These are phyloP conservation scores for Zapornia atra DNA, from an alignment of 2,113 vertebrate genomes.

Conservation along the genomic window DNA sequence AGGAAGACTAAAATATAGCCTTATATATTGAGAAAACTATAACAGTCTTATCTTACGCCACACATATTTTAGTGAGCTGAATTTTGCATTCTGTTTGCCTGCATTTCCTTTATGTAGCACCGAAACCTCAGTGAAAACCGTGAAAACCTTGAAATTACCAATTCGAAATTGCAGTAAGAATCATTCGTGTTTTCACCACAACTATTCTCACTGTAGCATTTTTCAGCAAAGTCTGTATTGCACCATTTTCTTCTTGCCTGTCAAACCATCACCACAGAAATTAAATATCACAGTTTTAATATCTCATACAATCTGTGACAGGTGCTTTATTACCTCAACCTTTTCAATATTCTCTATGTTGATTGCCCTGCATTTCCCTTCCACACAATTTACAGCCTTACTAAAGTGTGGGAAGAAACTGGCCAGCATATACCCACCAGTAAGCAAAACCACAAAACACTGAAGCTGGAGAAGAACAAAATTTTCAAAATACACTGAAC, in stretches of 20 bases:
- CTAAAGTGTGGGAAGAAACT: background rate
- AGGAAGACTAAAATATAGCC: background rate
- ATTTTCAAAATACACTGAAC: background rate
- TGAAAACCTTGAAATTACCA: background rate
- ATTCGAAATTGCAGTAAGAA: background rate
- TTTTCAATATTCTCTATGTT: slow-evolving; percentile 52
- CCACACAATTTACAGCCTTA: slow-evolving; percentile 26
- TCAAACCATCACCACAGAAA: background rate
- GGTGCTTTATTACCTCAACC: slow-evolving; percentile 65
- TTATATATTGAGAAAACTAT: background rate
- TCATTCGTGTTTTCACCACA: background rate
- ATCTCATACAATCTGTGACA: slow-evolving; percentile 31
- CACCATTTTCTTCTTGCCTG: background rate
- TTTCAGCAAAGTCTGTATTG: background rate
- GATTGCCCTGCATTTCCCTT: slow-evolving; percentile 30
- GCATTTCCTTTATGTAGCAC: background rate
- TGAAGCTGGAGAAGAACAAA: background rate
- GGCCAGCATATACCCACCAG: background rate
- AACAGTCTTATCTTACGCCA: background rate
- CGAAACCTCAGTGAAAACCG: background rate
- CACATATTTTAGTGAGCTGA: background rate
- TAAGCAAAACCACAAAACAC: background rate
- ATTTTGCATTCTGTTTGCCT: slow-evolving; percentile 5
- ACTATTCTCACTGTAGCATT: background rate
- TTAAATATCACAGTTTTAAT: slow-evolving; percentile 57